Evolutionary conservation across 92 coral and sea anemone genomes (phyloP).

Genomic region (Epizoanthus rinbou): DNA sequence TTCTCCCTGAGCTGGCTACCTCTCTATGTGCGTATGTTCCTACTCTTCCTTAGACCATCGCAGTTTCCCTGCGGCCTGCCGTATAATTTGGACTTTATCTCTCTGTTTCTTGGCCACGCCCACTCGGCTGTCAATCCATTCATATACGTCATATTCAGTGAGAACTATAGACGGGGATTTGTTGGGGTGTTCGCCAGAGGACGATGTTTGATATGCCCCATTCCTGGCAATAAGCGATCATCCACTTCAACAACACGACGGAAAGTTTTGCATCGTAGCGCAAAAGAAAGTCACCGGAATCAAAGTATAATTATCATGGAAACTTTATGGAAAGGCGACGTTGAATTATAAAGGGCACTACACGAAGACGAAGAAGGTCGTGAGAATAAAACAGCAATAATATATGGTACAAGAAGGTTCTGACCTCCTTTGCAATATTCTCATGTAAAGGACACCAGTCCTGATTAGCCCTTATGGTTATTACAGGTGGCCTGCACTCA

Average conservation of each 20-base stretch:
- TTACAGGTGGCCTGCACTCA: too few species aligned
- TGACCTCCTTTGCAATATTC: too few species aligned
- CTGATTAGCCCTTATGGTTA: too few species aligned
- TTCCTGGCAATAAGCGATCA: conserved; percentile 11
- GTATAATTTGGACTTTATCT: conserved; percentile 71
- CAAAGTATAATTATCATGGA: too few species aligned
- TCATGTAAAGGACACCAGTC: too few species aligned
- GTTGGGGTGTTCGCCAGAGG: conserved; percentile 38
- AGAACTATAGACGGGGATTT: conserved; percentile 76
- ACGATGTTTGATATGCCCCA: conserved; percentile 13
- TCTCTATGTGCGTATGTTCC: conserved; percentile 74
- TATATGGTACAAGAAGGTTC: too few species aligned
- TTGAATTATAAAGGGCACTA: too few species aligned
- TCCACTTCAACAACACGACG: background rate
- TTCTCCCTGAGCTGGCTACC: conserved; percentile 90
- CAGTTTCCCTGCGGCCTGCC: conserved; percentile 73
- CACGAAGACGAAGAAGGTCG: too few species aligned
- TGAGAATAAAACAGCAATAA: too few species aligned
- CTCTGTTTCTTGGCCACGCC: conserved; percentile 74
- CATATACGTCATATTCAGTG: conserved; percentile 75
- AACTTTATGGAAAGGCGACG: too few species aligned
- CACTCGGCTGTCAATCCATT: conserved; percentile 78
- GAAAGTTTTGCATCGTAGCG: too few species aligned
- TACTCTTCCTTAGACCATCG: conserved; percentile 58
- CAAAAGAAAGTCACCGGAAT: too few species aligned